Base-by-base conservation (phyloP, 2,113 vertebrate species). In the Gasterosteus nipponicus region DNA sequence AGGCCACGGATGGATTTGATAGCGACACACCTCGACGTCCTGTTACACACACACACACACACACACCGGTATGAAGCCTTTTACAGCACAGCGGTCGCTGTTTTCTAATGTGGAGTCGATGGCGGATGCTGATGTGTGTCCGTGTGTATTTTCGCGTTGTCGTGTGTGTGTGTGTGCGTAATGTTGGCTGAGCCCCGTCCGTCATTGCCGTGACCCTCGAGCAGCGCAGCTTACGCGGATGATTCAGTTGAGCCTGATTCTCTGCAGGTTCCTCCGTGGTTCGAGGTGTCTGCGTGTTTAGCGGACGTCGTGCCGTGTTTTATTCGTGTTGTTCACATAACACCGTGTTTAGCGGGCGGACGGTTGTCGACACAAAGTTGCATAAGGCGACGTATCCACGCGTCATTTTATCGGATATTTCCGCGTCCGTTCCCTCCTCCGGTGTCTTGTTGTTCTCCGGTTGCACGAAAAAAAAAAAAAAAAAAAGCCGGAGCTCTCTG, bases 191-290 rank as follows among this genome's bases (percentile, higher is more conserved):
- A 93, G 86, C 86, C 87, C 81, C 84, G 70, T 6, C 90, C 93
- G 94, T 94, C 93, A 94, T 94, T 94, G 92, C 93, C 85, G 33
- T 95, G 91, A 94, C 93, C 94, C 93, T 86, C 89, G 83, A 82
- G 85, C 80, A 86, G 85, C 63, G 53, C 19, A 88, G 89, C 81
- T 92, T 92, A 91, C 26, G 80, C 80, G 80, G 91, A 92, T 92
- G 90, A 93, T 91, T 92, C 87, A 88, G 78, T 88, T 82, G 88
- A 91, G 83, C 88, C 91, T 86, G 78, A 87, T 89, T 73, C 39
- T 31, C 69, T 54, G 18, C 68, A 67, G 11, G 79, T 78, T 67
- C 72, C 22, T 16, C 15, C 44, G 53, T 58, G 60, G 10, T 11
- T 26, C 10, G 65, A 46, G n/a, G 35, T 49, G 33, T 54, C 31